phyloP scores from a whole-genome alignment of 2,888 invertebrate species.

The Lathronympha strigana region DNA sequence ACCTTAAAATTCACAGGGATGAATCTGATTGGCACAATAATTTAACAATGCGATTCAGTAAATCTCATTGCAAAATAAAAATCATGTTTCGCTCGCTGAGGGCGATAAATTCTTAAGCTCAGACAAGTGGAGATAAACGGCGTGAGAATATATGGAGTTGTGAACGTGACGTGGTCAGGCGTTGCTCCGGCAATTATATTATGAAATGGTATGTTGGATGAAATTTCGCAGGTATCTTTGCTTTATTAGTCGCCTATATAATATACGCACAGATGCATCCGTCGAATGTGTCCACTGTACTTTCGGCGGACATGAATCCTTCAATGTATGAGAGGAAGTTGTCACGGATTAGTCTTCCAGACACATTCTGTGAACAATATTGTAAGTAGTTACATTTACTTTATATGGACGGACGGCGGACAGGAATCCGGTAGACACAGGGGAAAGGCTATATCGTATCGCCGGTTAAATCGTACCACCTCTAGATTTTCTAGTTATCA shows the following conservation, averaged over 20 bases:
- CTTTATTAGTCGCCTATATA: not conserved
- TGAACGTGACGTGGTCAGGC: not conserved
- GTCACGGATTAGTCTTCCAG: no score
- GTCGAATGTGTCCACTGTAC: no score
- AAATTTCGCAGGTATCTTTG: not conserved
- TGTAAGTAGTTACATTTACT: no score
- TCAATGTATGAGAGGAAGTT: no score
- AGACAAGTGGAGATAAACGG: conserved; percentile 31
- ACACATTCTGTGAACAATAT: no score
- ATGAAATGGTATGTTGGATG: not conserved
- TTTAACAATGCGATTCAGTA: not conserved
- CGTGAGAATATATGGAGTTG: conserved; percentile 6
- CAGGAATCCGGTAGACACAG: no score
- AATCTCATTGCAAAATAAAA: conserved; percentile 32
- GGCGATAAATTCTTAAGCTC: conserved; percentile 15
- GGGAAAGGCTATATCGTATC: no score
- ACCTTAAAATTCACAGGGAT: not conserved
- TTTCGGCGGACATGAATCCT: no score
- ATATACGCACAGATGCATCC: no score
- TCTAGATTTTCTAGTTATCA: no score
- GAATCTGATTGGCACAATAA: conserved; percentile 11
- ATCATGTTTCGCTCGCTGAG: conserved; percentile 8
- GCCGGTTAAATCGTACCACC: no score
- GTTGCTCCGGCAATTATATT: not conserved
- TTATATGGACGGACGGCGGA: no score